Evolutionary conservation across 2,113 vertebrate genomes (phyloP), one percentile per base, ranked within the genome.

Genomic region (Archocentrus centrarchus): DNA sequence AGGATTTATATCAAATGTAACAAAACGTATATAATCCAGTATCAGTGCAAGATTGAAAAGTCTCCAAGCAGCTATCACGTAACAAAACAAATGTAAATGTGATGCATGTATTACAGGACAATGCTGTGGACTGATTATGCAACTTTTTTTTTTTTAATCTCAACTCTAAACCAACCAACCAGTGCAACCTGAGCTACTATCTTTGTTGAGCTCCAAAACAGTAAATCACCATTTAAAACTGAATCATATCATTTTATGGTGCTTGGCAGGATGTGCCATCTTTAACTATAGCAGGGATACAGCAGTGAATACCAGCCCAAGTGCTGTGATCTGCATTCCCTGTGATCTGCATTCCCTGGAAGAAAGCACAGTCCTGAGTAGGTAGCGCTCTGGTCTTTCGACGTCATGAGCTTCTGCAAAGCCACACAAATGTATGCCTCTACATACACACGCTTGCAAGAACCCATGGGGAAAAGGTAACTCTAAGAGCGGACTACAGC

Each of bases 231-330:
- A 27, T 77, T 75, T 60, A 68, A 64, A 60, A 39, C 53, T 11
- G 57, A 62, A 9, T 66, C 62, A 76, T 30, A 76, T 63, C 66
- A 18, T 66, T 76, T 50, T 80, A 82, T 3, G 2, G 37, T 70
- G 58, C 68, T 47, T 82, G 82, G 79, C 76, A 81, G n/a, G 84
- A 63, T 20, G 50, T 89, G 86, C 70, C 7, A 73, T 76, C 77
- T 53, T 77, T 66, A 58, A 82, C 60, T 64, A 58, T 7, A 35
- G 35, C 35, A 35, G n/a, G 27, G 55, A 60, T 27, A 77, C 41
- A 60, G 62, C 35, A 37, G 53, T 1, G 68, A 77, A 35, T 47
- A 44, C 50, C 17, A 83, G 17, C 57, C 58, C 22, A 27, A 81
- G 68, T 63, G 86, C 30, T 84, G 47, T 30, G 63, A 87, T 80